phyloP scores from a whole-genome alignment of 2,888 invertebrate genomes.

The Helobdella robusta region DNA sequence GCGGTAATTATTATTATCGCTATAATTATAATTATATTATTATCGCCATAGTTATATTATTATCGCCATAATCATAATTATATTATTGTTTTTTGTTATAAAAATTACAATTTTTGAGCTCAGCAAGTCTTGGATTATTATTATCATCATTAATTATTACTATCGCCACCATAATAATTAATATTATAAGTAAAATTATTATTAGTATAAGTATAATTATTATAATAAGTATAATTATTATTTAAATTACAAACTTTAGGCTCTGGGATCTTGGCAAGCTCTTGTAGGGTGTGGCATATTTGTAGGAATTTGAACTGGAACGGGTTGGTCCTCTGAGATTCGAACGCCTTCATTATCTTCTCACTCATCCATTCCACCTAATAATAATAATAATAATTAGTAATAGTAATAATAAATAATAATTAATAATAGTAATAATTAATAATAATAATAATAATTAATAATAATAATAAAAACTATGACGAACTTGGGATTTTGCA shows the following conservation, averaged over 20 bases:
- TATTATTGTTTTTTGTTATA: too few relatives aligned
- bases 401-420: neutral
- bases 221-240: neutral
- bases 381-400: too few relatives aligned
- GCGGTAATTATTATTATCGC: too few relatives aligned
- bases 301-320: slow-evolving; percentile 89
- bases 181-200: too few relatives aligned
- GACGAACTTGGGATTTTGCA: neutral
- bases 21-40: too few relatives aligned
- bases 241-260: slow-evolving; percentile 57
- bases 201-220: too few relatives aligned
- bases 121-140: too few relatives aligned
- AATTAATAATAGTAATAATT: neutral
- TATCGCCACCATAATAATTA: too few relatives aligned
- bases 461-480: neutral
- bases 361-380: slow-evolving; percentile 99
- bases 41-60: too few relatives aligned
- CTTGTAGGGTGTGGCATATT: slow-evolving; percentile 80
- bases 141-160: too few relatives aligned
- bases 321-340: slow-evolving; percentile 61
- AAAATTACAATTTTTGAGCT: too few relatives aligned
- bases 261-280: slow-evolving; percentile 72
- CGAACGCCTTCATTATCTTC: slow-evolving; percentile 69
- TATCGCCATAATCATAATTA: too few relatives aligned
- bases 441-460: neutral